Percentiles rank a stretch among this genome's conserved stretches.
These are phyloP conservation scores for Polypterus bichir DNA, from an alignment of 2,113 vertebrate genomes.

Conservation along the genomic window DNA sequence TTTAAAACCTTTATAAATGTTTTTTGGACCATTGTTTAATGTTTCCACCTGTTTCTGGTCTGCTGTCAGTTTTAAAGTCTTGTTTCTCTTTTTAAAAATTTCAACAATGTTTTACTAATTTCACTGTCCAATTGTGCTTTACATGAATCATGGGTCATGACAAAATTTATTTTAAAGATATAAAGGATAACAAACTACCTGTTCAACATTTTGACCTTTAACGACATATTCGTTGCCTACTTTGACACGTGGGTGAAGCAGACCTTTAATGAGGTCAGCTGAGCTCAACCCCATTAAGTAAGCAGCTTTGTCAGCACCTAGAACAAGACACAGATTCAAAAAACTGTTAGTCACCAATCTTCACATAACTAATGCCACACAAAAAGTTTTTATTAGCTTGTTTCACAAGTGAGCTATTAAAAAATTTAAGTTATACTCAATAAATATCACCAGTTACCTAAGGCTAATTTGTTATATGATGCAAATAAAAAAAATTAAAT, in stretches of 20 bases:
- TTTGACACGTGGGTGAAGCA: constrained; percentile 84
- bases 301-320: constrained; percentile 86
- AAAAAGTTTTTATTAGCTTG: no score
- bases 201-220: constrained; percentile 87
- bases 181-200: constrained; percentile 45
- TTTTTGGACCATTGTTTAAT: no score
- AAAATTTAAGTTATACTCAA: background rate
- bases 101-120: background rate
- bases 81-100: background rate
- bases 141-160: no score
- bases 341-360: no score
- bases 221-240: constrained; percentile 87
- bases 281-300: constrained; percentile 92
- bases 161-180: no score
- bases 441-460: background rate
- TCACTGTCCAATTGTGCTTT: background rate
- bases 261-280: constrained; percentile 81
- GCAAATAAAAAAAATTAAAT: no score
- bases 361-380: no score
- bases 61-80: background rate
- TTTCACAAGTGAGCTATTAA: no score
- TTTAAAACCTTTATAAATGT: no score
- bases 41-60: background rate
- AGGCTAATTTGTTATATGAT: no score
- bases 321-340: constrained; percentile 2